phyloP scores from a whole-genome alignment of 2,113 vertebrate genomes.

The Gnathonemus longibarbis region DNA sequence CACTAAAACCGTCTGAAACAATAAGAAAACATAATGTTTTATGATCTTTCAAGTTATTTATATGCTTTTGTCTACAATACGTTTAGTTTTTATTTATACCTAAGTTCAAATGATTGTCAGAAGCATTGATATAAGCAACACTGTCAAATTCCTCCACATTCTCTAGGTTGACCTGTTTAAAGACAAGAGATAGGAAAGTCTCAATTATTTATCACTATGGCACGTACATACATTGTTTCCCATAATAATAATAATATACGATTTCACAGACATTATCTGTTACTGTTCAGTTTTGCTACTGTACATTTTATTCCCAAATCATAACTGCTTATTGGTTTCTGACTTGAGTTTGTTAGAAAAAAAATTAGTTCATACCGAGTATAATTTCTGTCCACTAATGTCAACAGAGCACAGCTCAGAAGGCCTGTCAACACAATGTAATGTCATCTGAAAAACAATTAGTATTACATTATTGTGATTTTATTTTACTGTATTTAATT shows the following conservation, averaged over 20 bases:
- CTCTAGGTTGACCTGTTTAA: constrained; percentile 63
- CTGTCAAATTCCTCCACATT: constrained; percentile 67
- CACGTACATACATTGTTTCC: not conserved
- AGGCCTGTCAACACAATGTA: constrained; percentile 60
- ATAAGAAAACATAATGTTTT: constrained; percentile 9
- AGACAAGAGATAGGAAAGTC: not conserved
- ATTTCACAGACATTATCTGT: not conserved
- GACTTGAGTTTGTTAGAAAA: not conserved
- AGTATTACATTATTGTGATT: not conserved
- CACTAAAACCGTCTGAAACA: constrained; percentile 61
- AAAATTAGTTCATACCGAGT: constrained; percentile 53
- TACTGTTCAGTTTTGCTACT: not conserved
- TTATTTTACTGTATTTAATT: not conserved
- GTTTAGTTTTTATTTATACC: constrained; percentile 48
- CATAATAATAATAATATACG: not conserved
- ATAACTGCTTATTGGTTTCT: not conserved
- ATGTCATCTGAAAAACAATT: constrained; percentile 56
- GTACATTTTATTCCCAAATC: not conserved
- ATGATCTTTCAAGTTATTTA: constrained; percentile 2
- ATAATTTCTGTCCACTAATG: constrained; percentile 64
- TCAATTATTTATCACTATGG: not conserved
- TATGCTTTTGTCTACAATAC: not conserved
- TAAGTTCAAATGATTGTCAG: constrained; percentile 68
- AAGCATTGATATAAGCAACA: constrained; percentile 69
- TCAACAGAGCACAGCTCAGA: constrained; percentile 68